These are phyloP conservation scores for Actenoides hombroni DNA, from an alignment of 2,113 vertebrate genomes.

Conservation along the genomic window DNA sequence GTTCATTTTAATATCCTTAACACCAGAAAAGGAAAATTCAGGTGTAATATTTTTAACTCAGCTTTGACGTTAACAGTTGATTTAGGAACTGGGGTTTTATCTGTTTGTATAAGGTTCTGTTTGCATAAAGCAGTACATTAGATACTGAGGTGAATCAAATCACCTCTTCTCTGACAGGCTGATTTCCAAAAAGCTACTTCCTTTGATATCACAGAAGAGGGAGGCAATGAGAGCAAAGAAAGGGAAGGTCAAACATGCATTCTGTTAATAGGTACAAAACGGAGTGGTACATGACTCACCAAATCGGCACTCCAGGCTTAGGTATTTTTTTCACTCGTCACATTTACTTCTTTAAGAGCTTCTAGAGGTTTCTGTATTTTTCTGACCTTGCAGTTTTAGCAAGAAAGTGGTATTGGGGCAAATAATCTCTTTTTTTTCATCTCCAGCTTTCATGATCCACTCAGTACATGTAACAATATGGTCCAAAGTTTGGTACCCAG, in stretches of 20 bases:
- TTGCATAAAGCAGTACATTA: neutral
- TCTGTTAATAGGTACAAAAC: constrained; percentile 22
- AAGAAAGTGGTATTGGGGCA: neutral
- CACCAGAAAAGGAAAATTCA: neutral
- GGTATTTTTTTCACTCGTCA: neutral
- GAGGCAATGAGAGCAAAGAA: neutral
- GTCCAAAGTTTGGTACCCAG: neutral
- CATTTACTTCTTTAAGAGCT: constrained; percentile 31
- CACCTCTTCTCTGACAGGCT: neutral
- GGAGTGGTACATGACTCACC: constrained; percentile 26
- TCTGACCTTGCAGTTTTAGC: neutral
- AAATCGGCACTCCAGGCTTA: neutral
- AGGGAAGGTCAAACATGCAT: neutral
- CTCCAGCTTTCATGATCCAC: neutral
- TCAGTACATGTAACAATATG: rapidly evolving
- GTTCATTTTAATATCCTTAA: neutral
- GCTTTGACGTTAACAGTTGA: neutral
- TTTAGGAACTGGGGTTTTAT: neutral
- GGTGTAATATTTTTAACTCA: neutral
- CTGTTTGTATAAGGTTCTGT: neutral
- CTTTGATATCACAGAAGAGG: neutral
- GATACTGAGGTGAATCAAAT: neutral
- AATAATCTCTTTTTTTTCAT: neutral
- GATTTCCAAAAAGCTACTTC: constrained; percentile 10
- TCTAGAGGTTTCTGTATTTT: neutral